These are phyloP conservation scores for Haliclona indistincta DNA, from an alignment of 37 sponge, comb jelly and placozoan species.

Conservation along the genomic window DNA sequence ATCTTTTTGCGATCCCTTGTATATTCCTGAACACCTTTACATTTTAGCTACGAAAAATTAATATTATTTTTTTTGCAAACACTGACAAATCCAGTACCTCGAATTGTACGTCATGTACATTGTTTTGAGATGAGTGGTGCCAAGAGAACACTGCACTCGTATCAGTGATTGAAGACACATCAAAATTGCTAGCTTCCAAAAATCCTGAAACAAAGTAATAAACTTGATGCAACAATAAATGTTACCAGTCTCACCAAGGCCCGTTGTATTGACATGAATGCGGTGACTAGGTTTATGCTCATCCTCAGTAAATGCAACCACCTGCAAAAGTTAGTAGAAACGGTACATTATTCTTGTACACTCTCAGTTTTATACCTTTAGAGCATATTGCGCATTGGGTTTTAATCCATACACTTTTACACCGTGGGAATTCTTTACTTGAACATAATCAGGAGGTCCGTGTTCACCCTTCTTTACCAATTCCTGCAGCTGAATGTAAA, in stretches of 20 bases:
- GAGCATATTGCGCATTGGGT: slow-evolving; percentile 30
- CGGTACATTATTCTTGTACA: not conserved
- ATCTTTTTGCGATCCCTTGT: not conserved
- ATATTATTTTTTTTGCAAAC: not conserved
- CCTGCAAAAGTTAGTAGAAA: slow-evolving; percentile 14
- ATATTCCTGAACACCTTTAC: slow-evolving; percentile 34
- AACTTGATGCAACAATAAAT: not conserved
- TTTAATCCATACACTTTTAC: slow-evolving; percentile 36
- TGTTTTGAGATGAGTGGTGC: slow-evolving; percentile 33
- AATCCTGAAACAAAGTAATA: not conserved
- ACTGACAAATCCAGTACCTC: slow-evolving; percentile 37
- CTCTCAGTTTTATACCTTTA: slow-evolving; percentile 35
- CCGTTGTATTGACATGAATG: slow-evolving; percentile 24
- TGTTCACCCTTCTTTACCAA: not conserved
- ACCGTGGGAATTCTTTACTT: slow-evolving; percentile 2
- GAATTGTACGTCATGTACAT: slow-evolving; percentile 49
- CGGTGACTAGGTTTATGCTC: slow-evolving; percentile 26
- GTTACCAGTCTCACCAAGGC: slow-evolving; percentile 23
- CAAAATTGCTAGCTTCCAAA: slow-evolving; percentile 22
- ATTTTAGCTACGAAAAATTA: slow-evolving; percentile 25
- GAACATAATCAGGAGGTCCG: slow-evolving; percentile 45
- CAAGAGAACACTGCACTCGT: slow-evolving; percentile 40
- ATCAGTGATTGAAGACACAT: slow-evolving; percentile 16
- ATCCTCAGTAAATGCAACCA: slow-evolving; percentile 29
- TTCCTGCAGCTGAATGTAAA: slow-evolving; percentile 23